Evolutionary conservation across 35 echinoderm and acorn worm species (phyloP), one percentile per base, ranked within the genome.

Genomic region (Ophiothrix spiculata): DNA sequence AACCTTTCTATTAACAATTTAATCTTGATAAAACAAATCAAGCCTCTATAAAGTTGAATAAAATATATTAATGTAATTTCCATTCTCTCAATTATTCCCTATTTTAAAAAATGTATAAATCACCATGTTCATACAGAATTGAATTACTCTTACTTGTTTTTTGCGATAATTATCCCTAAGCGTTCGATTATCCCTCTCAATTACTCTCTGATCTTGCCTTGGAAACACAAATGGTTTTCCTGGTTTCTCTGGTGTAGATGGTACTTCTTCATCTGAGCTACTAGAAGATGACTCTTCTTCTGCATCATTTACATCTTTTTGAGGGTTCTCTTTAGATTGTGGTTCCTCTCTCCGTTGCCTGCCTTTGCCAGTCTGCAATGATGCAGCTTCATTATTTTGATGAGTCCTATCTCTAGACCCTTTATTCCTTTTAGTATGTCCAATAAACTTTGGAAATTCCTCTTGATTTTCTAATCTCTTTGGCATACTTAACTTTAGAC

Each of bases 141-240:
- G n/a, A n/a, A n/a, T n/a, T n/a, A n/a, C n/a, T n/a, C 45, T 69
- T 80, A 91, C 89, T 77, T 91, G 75, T n/a, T 82, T 74, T 49
- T 77, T 92, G 79, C 40, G 87, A 33, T 87, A 92, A 36, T 83
- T n/a, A n/a, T 92, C 90, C 36, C 82, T 92, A 33, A 92, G 80
- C 32, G 21, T 86, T 28, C 90, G 87, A 64, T 92, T 92, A 4
- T 87, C 63, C 80, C 80, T 84, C 64, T 92, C 90, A 73, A 85
- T 82, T 32, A 33, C 85, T 78, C 37, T 81, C 32, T 76, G 64
- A 56, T 74, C 77, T 38, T 76, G 60, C 56, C 60, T 87, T 77
- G 74, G 78, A 46, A 78, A 85, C 42, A 79, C 80, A 35, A 74
- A 87, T 17, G 39, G 78, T n/a, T 90, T 76, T 42, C 46, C 39